Evolutionary conservation across 2,888 invertebrate species (phyloP).

Genomic region (Sesia bembeciformis): DNA sequence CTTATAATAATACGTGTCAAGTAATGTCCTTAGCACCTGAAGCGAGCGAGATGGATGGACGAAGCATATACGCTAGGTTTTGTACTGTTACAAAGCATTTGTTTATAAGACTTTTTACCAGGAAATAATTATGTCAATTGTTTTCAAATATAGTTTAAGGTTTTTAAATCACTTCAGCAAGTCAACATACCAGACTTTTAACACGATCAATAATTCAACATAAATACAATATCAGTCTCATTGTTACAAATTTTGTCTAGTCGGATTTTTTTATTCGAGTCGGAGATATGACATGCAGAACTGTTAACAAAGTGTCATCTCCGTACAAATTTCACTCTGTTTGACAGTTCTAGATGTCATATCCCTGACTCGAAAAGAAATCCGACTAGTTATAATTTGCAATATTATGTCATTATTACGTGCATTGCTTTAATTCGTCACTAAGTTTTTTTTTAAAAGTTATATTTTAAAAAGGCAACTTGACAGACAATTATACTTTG

Average conservation of each 20-base stretch:
- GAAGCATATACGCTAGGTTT: constrained; percentile 26
- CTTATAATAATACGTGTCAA: constrained; percentile 8
- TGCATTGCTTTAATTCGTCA: background rate
- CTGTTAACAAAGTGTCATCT: too few relatives aligned
- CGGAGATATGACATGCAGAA: too few relatives aligned
- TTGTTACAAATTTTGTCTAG: constrained; percentile 32
- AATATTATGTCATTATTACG: constrained; percentile 5
- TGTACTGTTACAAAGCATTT: constrained; percentile 30
- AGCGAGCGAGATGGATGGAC: constrained; percentile 50
- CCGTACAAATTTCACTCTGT: too few relatives aligned
- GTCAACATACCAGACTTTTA: constrained; percentile 22
- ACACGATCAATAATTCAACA: constrained; percentile 28
- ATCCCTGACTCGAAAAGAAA: background rate
- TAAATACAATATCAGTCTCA: constrained; percentile 62
- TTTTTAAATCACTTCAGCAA: constrained; percentile 2
- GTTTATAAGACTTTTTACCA: constrained; percentile 1
- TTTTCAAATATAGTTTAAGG: too few relatives aligned
- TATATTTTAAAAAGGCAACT: too few relatives aligned
- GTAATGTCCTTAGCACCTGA: constrained; percentile 36
- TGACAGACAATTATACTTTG: too few relatives aligned
- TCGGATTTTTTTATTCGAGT: constrained; percentile 10
- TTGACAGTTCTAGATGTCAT: constrained; percentile 2
- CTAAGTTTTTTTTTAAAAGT: too few relatives aligned
- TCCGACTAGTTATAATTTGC: constrained; percentile 1
- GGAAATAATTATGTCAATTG: background rate